A percentile compares a stretch with the other conserved stretches of the same genome.
Evolutionary conservation across 2,113 vertebrate species (phyloP).

Genomic region (Chionomys nivalis): DNA sequence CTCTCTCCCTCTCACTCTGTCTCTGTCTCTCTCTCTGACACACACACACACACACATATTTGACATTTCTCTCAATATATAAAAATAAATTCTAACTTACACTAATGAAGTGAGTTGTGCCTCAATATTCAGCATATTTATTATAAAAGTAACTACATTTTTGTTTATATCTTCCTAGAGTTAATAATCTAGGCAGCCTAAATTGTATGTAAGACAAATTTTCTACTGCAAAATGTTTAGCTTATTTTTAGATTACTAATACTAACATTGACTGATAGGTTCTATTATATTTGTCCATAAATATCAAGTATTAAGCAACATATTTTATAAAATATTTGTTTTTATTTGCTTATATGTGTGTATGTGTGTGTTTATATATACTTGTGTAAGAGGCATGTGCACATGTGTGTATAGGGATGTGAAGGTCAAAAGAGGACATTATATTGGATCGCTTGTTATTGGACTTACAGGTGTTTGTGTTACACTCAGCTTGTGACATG

Average conservation of each 20-base stretch:
- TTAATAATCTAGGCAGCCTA: background rate
- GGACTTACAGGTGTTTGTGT: background rate
- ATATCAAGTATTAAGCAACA: background rate
- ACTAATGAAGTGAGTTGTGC: background rate
- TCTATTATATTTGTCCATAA: background rate
- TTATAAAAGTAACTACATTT: background rate
- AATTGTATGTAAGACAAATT: background rate
- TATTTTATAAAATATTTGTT: background rate
- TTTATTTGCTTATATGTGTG: background rate
- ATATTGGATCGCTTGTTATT: no score
- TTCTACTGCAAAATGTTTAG: background rate
- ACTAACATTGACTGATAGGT: background rate
- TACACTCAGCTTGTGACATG: background rate
- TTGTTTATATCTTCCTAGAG: background rate
- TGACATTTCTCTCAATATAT: background rate
- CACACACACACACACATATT: no score
- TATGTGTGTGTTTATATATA: no score
- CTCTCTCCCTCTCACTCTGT: background rate
- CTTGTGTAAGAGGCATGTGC: no score
- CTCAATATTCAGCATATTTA: background rate
- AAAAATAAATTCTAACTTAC: constrained; percentile 8
- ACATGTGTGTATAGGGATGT: background rate
- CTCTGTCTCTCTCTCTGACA: background rate
- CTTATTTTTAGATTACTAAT: background rate
- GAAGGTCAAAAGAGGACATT: background rate